A percentile compares a stretch with the other conserved stretches of the same genome.
Evolutionary conservation across 2,888 invertebrate genomes (phyloP).

Genomic region (Julus scanicus): DNA sequence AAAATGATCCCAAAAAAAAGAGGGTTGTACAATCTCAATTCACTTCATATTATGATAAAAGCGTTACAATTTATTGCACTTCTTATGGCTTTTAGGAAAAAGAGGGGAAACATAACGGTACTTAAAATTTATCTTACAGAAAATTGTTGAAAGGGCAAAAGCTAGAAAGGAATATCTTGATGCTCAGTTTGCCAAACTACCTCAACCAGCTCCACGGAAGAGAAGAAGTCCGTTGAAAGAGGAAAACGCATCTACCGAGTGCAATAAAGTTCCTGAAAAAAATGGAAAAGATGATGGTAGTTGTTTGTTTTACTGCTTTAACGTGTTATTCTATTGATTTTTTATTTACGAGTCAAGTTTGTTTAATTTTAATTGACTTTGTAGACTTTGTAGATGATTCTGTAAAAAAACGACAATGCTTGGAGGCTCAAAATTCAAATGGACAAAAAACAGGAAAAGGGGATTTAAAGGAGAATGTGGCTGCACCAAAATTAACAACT

Average conservation of each 20-base stretch:
- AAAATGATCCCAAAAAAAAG: background rate
- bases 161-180: slow-evolving; percentile 61
- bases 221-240: slow-evolving; percentile 58
- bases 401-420: slow-evolving; percentile 4
- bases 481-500: background rate
- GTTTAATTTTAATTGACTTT: background rate
- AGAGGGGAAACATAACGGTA: background rate
- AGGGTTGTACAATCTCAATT: background rate
- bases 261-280: background rate
- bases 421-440: background rate
- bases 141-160: slow-evolving; percentile 62
- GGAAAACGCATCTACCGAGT: background rate
- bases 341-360: background rate
- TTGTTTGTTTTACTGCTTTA: background rate
- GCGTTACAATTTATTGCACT: background rate
- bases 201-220: slow-evolving; percentile 55
- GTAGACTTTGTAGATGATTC: background rate
- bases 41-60: background rate
- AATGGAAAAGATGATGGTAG: background rate
- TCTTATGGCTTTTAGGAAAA: background rate
- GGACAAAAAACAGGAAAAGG: background rate
- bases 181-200: slow-evolving; percentile 57
- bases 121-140: slow-evolving; percentile 49
- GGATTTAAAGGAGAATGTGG: background rate
- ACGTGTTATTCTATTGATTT: background rate